These are phyloP conservation scores for Antigone vipio DNA, from an alignment of 2,113 vertebrate genomes.

Conservation along the genomic window DNA sequence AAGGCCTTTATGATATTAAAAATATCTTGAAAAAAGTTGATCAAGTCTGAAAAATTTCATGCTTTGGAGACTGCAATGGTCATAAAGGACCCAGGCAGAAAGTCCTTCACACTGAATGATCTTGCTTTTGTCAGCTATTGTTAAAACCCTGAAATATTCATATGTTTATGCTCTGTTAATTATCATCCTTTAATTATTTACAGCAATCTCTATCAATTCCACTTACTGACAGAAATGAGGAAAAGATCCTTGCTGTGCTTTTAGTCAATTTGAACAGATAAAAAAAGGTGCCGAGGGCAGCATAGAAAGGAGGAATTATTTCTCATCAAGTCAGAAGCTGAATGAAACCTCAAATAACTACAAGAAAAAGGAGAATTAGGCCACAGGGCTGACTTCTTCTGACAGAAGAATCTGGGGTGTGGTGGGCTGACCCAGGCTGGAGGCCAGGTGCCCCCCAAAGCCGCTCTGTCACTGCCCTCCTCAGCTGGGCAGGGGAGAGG, in stretches of 20 bases:
- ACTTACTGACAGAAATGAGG: neutral
- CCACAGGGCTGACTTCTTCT: neutral
- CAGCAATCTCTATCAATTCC: neutral
- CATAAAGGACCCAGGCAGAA: neutral
- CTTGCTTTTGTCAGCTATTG: neutral
- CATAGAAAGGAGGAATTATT: neutral
- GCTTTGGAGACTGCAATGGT: neutral
- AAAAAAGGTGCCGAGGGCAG: neutral
- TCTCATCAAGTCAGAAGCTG: neutral
- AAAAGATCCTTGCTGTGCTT: neutral
- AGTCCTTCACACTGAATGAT: neutral
- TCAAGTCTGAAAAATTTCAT: neutral
- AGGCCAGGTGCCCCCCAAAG: no score
- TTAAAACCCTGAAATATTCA: slow-evolving; percentile 20
- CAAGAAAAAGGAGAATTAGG: neutral
- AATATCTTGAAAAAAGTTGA: neutral
- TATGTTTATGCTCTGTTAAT: slow-evolving; percentile 6
- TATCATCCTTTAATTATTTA: neutral
- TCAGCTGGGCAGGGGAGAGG: no score
- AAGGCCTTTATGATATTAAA: neutral
- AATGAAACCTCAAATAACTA: neutral
- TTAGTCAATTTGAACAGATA: neutral
- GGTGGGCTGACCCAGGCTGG: no score
- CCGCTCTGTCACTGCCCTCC: no score
- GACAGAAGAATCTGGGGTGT: neutral